Base-by-base conservation (phyloP, 2,113 vertebrate species). In the Salminus brasiliensis region DNA sequence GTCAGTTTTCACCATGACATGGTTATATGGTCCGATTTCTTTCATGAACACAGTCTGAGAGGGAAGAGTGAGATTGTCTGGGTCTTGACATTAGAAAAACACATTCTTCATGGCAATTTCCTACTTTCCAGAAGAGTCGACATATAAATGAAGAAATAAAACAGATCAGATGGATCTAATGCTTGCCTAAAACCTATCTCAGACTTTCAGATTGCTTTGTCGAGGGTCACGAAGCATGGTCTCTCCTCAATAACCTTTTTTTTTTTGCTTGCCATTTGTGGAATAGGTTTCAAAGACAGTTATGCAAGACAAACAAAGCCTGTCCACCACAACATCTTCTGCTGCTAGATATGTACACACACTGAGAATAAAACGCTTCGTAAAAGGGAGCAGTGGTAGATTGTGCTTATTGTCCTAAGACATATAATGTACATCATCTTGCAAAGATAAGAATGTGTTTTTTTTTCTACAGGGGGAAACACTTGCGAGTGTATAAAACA, bases 31-130 rank as follows among this genome's bases (percentile, higher is more conserved):
- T 59, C 34, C n/a, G 3, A n/a, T 12, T 43, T 11, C 23, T 45
- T 59, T 41, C 45, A n/a, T 12, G 45, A 70, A 45, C 43, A 18
- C 43, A 9, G 32, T 12, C 36, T 55, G 52, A 55, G 36, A 60
- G 25, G 55, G 18, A 60, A 73, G 59, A 55, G n/a, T 55, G 52
- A 55, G 53, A 45, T 23, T 43, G 53, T 74, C 73, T 66, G 73
- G 59, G 47, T 49, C 25, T 43, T 16, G 43, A 75, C 60, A 30
- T n/a, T 65, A 63, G 41, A 63, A 75, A 65, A 75, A 49, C 60
- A 65, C 43, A 30, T 75, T 36, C 62, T 23, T 36, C 45, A 9
- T 21, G 16, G 29, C 23, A 21, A 34, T 21, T 63, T 63, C 27
- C 7, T 36, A 23, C 27, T 36, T 36, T 63, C 30, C 60, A 34